Conservation (phyloP, 2,797 vertebrate species). For the Eulemur coronatus region DNA sequence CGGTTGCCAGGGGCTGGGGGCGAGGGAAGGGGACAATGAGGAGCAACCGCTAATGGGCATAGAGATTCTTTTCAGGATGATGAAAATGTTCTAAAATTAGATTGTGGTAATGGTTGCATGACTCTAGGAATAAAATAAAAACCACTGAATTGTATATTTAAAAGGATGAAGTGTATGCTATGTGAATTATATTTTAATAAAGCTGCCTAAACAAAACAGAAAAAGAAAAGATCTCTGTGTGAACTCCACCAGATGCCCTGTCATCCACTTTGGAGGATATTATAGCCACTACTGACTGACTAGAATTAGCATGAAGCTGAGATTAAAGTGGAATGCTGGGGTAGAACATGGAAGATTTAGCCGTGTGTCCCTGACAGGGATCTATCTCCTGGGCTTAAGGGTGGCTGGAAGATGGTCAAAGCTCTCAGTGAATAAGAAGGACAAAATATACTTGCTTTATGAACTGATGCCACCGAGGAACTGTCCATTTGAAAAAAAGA, state of each 20-base stretch:
- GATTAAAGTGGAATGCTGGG: background rate
- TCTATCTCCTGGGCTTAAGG: background rate
- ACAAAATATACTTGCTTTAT: slow-evolving; percentile 18
- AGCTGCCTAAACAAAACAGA: background rate
- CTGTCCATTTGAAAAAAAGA: background rate
- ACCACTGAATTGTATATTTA: background rate
- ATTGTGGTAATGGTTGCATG: background rate
- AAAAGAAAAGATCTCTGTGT: background rate
- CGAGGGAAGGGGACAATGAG: too few species aligned
- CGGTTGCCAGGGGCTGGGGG: background rate
- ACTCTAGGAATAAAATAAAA: slow-evolving; percentile 6
- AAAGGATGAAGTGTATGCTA: background rate
- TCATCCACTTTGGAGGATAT: background rate
- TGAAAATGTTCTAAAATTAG: too few species aligned
- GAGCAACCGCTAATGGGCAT: too few species aligned
- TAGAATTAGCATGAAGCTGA: background rate
- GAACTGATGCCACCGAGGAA: background rate
- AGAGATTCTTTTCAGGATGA: too few species aligned
- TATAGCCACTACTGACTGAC: background rate
- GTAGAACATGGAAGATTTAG: background rate
- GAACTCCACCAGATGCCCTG: background rate
- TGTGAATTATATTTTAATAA: slow-evolving; percentile 11
- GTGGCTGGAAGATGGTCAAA: slow-evolving; percentile 6
- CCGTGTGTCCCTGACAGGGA: background rate
- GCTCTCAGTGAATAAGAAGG: background rate